Evolutionary conservation across 1,140 invertebrate genomes (phyloP).

Genomic region (Hormaphis cornu): DNA sequence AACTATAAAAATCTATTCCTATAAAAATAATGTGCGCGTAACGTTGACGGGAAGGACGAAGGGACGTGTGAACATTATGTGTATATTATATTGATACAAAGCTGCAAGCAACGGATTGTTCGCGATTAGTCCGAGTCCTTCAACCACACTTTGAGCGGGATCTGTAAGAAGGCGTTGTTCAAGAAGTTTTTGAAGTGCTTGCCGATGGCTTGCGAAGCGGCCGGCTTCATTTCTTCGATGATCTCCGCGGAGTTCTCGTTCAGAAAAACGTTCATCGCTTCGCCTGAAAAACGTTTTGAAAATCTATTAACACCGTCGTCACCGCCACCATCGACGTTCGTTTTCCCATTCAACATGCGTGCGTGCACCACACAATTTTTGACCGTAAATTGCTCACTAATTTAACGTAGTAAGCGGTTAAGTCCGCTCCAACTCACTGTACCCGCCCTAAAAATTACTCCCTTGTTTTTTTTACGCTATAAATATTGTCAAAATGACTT

Average conservation of each 20-base stretch:
- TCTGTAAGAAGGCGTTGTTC: conserved; percentile 63
- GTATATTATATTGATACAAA: not conserved
- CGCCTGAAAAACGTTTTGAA: conserved; percentile 45
- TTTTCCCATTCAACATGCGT: no score
- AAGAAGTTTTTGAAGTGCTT: conserved; percentile 68
- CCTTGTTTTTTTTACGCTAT: no score
- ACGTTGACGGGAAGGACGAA: not conserved
- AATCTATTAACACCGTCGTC: no score
- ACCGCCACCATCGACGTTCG: no score
- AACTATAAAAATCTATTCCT: no score
- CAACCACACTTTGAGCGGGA: conserved; percentile 68
- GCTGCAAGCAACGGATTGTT: not conserved
- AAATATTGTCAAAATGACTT: no score
- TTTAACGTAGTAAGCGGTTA: not conserved
- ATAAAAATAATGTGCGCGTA: no score
- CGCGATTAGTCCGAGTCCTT: conserved; percentile 41
- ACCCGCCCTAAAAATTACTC: no score
- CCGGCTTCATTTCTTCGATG: conserved; percentile 71
- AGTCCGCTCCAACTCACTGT: no score
- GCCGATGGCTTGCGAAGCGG: conserved; percentile 60
- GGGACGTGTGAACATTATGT: not conserved
- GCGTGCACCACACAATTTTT: no score
- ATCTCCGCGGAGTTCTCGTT: conserved; percentile 77
- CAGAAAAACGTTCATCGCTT: conserved; percentile 73
- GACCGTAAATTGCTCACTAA: conserved; percentile 1